Percentiles rank a stretch among this genome's conserved stretches.
Evolutionary conservation across 2,113 vertebrate species (phyloP).

Genomic region (Noctilio leporinus): DNA sequence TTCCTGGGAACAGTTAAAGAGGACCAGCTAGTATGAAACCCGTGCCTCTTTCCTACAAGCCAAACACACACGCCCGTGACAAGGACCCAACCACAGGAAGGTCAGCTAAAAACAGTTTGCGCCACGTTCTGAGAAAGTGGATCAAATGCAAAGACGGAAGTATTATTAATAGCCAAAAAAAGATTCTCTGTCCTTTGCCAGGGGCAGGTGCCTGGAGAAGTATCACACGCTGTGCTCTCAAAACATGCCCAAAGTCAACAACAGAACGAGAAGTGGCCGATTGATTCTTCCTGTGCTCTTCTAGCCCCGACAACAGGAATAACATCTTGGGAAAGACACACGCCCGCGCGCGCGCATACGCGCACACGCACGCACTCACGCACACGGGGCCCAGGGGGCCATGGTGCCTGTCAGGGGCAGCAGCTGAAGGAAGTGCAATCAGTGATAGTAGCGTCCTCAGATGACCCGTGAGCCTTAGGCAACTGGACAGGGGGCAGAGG

Average conservation of each 20-base stretch:
- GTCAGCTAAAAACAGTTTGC: background rate
- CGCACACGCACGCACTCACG: background rate
- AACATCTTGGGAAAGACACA: background rate
- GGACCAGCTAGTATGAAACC: background rate
- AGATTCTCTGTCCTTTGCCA: background rate
- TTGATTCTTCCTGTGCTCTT: background rate
- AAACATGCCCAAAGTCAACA: background rate
- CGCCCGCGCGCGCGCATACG: background rate
- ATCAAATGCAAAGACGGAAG: background rate
- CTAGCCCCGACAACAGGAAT: background rate
- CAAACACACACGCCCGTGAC: background rate
- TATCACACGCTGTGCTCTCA: background rate
- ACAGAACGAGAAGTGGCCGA: background rate
- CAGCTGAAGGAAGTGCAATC: background rate
- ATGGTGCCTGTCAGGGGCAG: background rate
- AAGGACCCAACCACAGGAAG: background rate
- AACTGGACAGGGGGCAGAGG: background rate
- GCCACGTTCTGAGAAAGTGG: background rate
- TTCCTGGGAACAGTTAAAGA: background rate
- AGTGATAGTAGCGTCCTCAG: background rate
- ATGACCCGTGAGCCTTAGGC: background rate
- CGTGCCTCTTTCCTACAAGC: background rate
- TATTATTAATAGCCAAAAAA: slow-evolving; percentile 11
- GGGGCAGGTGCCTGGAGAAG: background rate
- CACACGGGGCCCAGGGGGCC: no score